These are phyloP conservation scores for Onychorhynchus coronatus DNA, from an alignment of 2,113 vertebrate genomes.

Conservation along the genomic window DNA sequence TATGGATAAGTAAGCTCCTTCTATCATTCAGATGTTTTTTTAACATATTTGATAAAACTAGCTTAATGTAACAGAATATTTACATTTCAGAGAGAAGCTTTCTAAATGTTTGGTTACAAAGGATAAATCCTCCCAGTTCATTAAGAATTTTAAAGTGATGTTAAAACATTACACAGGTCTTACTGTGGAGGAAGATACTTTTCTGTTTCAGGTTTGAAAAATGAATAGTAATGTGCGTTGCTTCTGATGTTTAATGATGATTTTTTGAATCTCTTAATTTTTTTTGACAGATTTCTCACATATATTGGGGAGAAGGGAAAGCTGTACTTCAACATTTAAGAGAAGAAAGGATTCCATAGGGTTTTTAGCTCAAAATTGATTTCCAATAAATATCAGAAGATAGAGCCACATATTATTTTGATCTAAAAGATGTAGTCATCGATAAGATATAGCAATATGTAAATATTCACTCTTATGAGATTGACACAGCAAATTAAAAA, in stretches of 20 bases:
- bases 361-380: neutral
- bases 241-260: neutral
- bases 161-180: neutral
- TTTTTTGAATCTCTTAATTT: neutral
- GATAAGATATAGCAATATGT: neutral
- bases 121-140: neutral
- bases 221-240: neutral
- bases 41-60: neutral
- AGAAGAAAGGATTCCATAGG: neutral
- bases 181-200: neutral
- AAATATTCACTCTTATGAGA: neutral
- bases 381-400: neutral
- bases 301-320: neutral
- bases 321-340: neutral
- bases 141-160: neutral
- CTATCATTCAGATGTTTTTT: neutral
- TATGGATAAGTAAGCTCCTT: neutral
- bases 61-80: neutral
- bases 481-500: neutral
- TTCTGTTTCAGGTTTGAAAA: neutral
- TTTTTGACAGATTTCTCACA: neutral
- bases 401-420: neutral
- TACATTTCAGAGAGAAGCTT: neutral
- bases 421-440: neutral
- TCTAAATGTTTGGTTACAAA: constrained; percentile 11